phyloP scores from a whole-genome alignment of 2,113 vertebrate species.

The Monarcha castaneiventris region DNA sequence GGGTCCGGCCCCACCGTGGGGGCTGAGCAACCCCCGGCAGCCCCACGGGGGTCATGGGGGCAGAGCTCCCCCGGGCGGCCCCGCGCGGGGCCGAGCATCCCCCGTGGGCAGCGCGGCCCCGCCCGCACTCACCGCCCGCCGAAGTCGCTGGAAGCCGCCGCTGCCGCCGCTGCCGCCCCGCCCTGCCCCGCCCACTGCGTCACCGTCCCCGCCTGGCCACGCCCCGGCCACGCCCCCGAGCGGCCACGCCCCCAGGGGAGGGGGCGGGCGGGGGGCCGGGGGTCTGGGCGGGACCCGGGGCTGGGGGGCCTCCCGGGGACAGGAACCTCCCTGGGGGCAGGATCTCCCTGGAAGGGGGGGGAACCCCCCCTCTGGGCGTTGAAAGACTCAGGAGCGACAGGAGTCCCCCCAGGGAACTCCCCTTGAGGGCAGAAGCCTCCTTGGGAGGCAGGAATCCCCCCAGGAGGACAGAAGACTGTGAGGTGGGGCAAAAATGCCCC shows the following conservation, averaged over 20 bases:
- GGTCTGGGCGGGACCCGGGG: neutral
- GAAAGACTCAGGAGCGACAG: neutral
- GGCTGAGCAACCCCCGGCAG: neutral
- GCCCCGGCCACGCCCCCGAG: neutral
- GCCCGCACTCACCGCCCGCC: conserved; percentile 47
- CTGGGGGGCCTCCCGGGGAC: no score
- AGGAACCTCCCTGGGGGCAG: no score
- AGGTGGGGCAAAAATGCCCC: neutral
- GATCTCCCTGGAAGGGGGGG: neutral
- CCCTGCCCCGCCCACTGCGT: conserved; percentile 12
- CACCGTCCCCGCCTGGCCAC: neutral
- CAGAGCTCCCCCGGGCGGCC: neutral
- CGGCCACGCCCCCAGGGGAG: neutral
- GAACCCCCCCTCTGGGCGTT: neutral
- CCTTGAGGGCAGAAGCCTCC: neutral
- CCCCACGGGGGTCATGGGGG: no score
- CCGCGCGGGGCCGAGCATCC: neutral
- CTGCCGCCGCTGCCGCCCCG: neutral
- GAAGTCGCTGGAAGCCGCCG: conserved; percentile 20
- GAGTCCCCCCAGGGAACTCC: neutral
- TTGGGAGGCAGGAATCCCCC: neutral
- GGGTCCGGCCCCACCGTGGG: neutral
- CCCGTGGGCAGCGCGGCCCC: neutral
- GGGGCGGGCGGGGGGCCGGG: no score
- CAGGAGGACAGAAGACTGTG: neutral